These are phyloP conservation scores for Dascyllus trimaculatus DNA, from an alignment of 2,113 vertebrate species.

Conservation along the genomic window DNA sequence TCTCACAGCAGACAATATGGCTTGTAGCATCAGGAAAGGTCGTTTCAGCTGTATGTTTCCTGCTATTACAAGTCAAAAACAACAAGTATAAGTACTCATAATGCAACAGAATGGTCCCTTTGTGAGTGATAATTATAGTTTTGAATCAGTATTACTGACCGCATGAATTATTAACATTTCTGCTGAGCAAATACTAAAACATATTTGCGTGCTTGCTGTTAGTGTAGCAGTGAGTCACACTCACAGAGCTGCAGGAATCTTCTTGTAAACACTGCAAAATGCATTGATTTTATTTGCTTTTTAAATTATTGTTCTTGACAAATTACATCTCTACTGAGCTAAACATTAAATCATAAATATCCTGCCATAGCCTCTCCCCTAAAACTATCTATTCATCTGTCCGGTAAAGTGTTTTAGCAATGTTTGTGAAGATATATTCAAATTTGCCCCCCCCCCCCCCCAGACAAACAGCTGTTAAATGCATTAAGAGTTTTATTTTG, in stretches of 20 bases:
- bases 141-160: background rate
- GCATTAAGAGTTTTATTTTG: background rate
- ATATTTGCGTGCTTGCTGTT: background rate
- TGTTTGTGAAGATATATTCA: too few relatives aligned
- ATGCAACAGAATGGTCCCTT: background rate
- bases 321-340: too few relatives aligned
- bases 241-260: background rate
- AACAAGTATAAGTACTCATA: background rate
- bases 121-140: background rate
- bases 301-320: too few relatives aligned
- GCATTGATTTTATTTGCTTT: too few relatives aligned
- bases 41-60: background rate
- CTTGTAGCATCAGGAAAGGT: background rate
- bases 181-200: background rate
- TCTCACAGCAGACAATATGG: background rate
- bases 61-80: background rate
- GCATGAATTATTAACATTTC: background rate
- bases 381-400: too few relatives aligned
- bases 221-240: background rate
- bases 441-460: too few relatives aligned
- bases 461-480: too few relatives aligned
- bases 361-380: too few relatives aligned
- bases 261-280: too few relatives aligned
- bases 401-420: too few relatives aligned
- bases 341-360: too few relatives aligned